Evolutionary conservation across 2,797 vertebrate species (phyloP).

Genomic region (Neomorphus geoffroyi): DNA sequence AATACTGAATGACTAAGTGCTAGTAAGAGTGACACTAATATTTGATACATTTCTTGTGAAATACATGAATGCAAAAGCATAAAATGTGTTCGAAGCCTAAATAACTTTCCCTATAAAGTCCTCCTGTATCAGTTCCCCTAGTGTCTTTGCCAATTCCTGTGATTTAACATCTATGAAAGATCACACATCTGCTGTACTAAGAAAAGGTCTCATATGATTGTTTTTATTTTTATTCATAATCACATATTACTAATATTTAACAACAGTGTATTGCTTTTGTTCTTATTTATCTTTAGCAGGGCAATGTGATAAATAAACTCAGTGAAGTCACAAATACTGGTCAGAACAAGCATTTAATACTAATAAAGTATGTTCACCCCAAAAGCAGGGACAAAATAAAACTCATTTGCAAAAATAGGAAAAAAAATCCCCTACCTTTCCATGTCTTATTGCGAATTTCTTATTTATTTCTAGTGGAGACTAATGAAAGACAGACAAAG

Average conservation of each 20-base stretch:
- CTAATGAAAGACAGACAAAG: not conserved
- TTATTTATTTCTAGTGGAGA: not conserved
- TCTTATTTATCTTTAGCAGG: not conserved
- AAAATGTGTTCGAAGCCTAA: not conserved
- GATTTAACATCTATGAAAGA: not conserved
- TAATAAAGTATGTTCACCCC: not conserved
- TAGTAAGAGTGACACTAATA: not conserved
- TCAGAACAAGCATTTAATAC: not conserved
- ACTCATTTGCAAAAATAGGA: not conserved
- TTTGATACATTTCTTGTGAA: conserved; percentile 4
- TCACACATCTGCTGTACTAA: not conserved
- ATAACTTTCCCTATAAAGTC: not conserved
- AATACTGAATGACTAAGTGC: not conserved
- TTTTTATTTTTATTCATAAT: not conserved
- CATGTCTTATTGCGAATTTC: not conserved
- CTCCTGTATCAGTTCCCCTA: not conserved
- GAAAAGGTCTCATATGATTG: not conserved
- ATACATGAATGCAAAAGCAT: not conserved
- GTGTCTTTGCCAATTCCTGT: not conserved
- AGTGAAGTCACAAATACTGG: not conserved
- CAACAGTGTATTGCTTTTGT: not conserved
- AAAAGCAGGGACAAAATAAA: not conserved
- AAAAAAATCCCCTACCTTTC: not conserved
- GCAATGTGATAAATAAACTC: not conserved
- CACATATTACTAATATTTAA: not conserved